Conservation (phyloP, 2,113 vertebrate genomes). For the Trogon melanurus region DNA sequence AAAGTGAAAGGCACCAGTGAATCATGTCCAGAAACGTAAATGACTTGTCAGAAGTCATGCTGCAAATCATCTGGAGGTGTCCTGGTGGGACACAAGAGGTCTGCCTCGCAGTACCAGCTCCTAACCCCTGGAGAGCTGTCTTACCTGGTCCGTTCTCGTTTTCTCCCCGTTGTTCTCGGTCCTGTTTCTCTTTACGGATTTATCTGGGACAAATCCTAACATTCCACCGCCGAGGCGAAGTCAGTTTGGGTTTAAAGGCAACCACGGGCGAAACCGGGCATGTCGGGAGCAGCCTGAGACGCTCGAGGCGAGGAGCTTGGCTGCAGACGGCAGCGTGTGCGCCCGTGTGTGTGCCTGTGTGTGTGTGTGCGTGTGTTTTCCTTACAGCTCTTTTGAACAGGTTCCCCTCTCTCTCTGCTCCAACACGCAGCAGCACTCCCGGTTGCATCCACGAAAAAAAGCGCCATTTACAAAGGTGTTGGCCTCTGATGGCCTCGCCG, state of each 20-base stretch:
- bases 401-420: slow-evolving; percentile 10
- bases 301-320: slow-evolving; percentile 23
- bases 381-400: background rate
- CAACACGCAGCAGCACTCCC: background rate
- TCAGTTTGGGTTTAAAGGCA: slow-evolving; percentile 46
- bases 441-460: background rate
- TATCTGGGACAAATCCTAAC: slow-evolving; percentile 9
- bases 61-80: background rate
- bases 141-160: background rate
- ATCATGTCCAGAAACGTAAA: background rate
- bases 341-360: background rate
- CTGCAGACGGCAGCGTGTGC: background rate
- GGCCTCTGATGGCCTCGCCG: rapidly evolving
- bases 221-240: background rate
- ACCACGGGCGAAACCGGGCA: slow-evolving; percentile 61
- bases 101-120: background rate
- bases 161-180: background rate
- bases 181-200: background rate
- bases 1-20: background rate
- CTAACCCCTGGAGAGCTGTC: background rate
- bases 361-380: background rate
- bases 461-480: background rate
- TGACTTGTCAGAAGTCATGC: background rate
- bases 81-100: background rate
- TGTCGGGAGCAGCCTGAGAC: background rate